Base-by-base conservation (phyloP, 2,888 invertebrate species). In the Meghimatium bilineatum region DNA sequence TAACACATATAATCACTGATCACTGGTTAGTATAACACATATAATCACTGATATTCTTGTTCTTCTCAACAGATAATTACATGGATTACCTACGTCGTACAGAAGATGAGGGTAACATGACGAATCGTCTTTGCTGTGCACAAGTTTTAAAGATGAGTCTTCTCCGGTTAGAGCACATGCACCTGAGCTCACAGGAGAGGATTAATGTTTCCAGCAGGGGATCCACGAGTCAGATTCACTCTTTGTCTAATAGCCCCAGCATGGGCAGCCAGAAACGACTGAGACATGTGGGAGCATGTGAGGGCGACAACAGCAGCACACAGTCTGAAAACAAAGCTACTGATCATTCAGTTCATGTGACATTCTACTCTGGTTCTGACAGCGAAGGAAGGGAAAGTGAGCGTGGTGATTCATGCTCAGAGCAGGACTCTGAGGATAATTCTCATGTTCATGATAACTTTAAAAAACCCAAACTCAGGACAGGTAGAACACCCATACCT, bases 51-150 rank as follows among this genome's bases (percentile, higher is more conserved):
- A 5, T 78, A 10, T n/a, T 71, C 10, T 67, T n/a, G 10, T 23
- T 67, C 67, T 44, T 66, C 38, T n/a, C 8, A 29, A 5, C 80
- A 80, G 80, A 80, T 71, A 56, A 26, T 20, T 80, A 80, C 56
- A 71, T 80, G 23, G 38, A 71, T 17, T 72, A 80, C 56, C 36
- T 80, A 23, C 66, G 52, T 17, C 66, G 34, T 36, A 52, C 80
- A 1, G 80, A 80, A 26, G 80, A 80, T 26, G 56, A 72, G 17
- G 67, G 56, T 3, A 71, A 80, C 60, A 32, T 80, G 49, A 36
- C 71, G 2, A 80, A 56, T 56, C 80, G 80, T 14, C 38, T 80
- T 29, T 80, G 80, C 29, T 80, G 80, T 36, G 80, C 80, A 26
- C 80, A 72, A 52, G 52, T 80, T 20, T 72, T 80, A 23, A 80